Conservation (phyloP, 2,797 vertebrate species). For the Sebastes jordani region DNA sequence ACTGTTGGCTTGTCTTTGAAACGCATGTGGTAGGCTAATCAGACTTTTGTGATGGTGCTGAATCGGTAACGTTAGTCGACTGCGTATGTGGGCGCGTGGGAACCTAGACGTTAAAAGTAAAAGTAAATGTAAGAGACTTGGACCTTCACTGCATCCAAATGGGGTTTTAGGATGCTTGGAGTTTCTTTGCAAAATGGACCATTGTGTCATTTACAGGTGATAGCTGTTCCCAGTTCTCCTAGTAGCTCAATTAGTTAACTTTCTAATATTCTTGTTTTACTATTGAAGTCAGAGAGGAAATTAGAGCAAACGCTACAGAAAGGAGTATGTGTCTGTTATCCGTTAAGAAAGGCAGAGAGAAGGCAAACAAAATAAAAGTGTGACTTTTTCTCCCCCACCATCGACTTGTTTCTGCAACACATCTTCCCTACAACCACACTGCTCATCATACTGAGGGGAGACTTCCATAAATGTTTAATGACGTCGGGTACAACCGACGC, state of each 20-base stretch:
- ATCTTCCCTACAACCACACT: constrained; percentile 90
- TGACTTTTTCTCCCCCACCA: constrained; percentile 68
- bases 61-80: not conserved
- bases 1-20: not conserved
- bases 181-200: not conserved
- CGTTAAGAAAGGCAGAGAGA: constrained; percentile 5
- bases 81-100: not conserved
- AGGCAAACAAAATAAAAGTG: constrained; percentile 68
- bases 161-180: not conserved
- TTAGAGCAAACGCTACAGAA: not conserved
- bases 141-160: not conserved
- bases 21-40: not conserved
- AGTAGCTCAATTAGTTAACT: not conserved
- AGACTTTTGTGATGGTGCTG: not conserved
- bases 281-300: not conserved
- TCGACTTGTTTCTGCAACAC: constrained; percentile 79
- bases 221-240: not conserved
- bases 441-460: constrained; percentile 90
- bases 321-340: not conserved
- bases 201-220: constrained; percentile 10
- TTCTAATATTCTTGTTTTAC: not conserved
- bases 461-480: constrained; percentile 99
- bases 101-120: not conserved
- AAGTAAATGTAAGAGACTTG: not conserved
- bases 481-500: constrained; percentile 90